These are phyloP conservation scores for Epicauta chinensis DNA, from an alignment of 1,140 invertebrate genomes.

Conservation along the genomic window DNA sequence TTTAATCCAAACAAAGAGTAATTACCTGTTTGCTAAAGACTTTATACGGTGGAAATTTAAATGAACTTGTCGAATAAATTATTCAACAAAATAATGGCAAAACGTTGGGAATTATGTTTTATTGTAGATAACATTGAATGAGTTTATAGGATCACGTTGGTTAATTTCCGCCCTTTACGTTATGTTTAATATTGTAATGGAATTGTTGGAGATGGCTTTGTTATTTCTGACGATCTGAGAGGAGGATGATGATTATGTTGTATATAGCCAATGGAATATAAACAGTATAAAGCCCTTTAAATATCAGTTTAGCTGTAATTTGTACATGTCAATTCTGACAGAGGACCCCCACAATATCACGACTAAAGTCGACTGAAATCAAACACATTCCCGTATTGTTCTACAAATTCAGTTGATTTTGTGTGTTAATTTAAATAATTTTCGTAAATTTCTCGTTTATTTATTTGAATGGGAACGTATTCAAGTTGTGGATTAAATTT, in stretches of 20 bases:
- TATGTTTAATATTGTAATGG: slow-evolving; percentile 21
- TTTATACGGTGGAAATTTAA: slow-evolving; percentile 11
- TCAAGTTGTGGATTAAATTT: too few species aligned
- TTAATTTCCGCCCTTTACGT: slow-evolving; percentile 23
- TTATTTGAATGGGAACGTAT: too few species aligned
- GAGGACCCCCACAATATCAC: too few species aligned
- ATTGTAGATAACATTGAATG: slow-evolving; percentile 21
- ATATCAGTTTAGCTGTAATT: too few species aligned
- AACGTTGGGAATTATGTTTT: slow-evolving; percentile 18
- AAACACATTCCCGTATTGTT: too few species aligned
- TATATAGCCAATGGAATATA: too few species aligned
- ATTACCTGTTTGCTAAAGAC: slow-evolving; percentile 10
- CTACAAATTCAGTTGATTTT: too few species aligned
- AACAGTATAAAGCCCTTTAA: too few species aligned
- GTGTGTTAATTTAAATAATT: too few species aligned
- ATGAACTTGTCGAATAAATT: slow-evolving; percentile 16
- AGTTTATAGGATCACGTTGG: slow-evolving; percentile 27
- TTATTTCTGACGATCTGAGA: slow-evolving; percentile 5
- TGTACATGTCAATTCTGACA: too few species aligned
- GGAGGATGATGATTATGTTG: not conserved
- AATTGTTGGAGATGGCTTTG: not conserved
- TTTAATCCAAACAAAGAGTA: slow-evolving; percentile 3
- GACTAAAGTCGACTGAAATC: too few species aligned
- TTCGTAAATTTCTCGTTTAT: too few species aligned
- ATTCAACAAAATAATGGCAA: slow-evolving; percentile 21